Evolutionary conservation across 2,113 vertebrate species (phyloP), one percentile per base, ranked within the genome.

Genomic region (Mystacornis crossleyi): DNA sequence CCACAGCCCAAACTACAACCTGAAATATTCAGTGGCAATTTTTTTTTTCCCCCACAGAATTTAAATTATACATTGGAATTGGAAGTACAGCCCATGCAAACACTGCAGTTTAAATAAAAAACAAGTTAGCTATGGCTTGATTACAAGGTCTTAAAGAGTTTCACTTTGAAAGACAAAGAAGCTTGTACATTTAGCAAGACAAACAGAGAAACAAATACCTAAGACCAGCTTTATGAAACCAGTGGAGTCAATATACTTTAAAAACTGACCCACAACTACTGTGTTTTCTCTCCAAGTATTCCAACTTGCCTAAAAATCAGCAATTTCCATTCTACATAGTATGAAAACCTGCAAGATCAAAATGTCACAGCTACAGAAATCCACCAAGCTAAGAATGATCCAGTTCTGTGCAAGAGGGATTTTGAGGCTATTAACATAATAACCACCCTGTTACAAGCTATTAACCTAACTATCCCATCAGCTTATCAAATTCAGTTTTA

Each of bases 41-140:
- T 55, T 16, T 9, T 9, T 18, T 9, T 11, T 0, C 4, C 0
- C 4, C 10, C 17, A 11, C 15, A 12, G 19, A 77, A 55, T 55
- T 71, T 25, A 78, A 84, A 58, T 66, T 29, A 29, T 8, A 84
- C 16, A 58, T 40, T 34, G 60, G 29, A 66, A 61, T 2, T 73
- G 29, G 47, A 93, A 70, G 34, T 33, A 82, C 25, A 53, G 58
- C 8, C 31, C 31, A 31, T 28, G 55, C 34, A 86, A 86, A 83
- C 25, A 36, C 13, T 45, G 16, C 15, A 69, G 36, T 45, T 78
- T 65, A 81, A 66, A 81, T 73, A 92, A 53, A 90, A 66, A 85
- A 64, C 38, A 61, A 85, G 47, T 50, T 58, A 90, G 25, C n/a
- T 75, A 24, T 19, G 12, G 33, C 57, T 86, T 93, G n/a, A 58